A percentile compares a stretch with the other conserved stretches of the same genome.
These are phyloP conservation scores for Bubalus kerabau DNA, from an alignment of 2,113 vertebrate genomes.

Conservation along the genomic window DNA sequence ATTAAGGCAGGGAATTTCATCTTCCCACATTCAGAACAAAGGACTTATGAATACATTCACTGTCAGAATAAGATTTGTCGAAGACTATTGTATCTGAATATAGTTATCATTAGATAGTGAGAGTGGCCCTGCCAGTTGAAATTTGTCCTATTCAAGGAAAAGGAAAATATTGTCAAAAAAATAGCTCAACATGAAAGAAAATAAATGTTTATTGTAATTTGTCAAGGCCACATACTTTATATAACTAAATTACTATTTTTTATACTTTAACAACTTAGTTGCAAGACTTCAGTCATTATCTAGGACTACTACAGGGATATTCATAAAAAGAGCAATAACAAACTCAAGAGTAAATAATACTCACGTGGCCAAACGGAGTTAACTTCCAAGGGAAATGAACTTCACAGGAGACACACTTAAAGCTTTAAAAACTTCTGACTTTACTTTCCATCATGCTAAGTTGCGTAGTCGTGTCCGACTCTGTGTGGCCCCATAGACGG, in stretches of 20 bases:
- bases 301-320: background rate
- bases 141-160: slow-evolving; percentile 44
- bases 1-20: background rate
- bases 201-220: background rate
- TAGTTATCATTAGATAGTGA: slow-evolving; percentile 38
- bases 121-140: background rate
- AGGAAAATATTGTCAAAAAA: slow-evolving; percentile 30
- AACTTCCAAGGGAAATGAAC: background rate
- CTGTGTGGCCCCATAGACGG: too few relatives aligned
- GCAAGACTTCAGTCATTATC: background rate
- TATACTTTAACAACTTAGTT: background rate
- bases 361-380: background rate
- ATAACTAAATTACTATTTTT: background rate
- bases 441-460: background rate
- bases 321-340: background rate
- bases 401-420: background rate
- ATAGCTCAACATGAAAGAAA: background rate
- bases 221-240: background rate
- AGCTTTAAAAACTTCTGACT: background rate
- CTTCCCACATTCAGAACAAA: background rate
- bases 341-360: background rate
- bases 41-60: slow-evolving; percentile 4
- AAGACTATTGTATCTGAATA: slow-evolving; percentile 46
- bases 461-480: accelerated
- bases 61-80: slow-evolving; percentile 45